Percentiles rank a stretch among this genome's conserved stretches.
These are phyloP conservation scores for Jaculus jaculus DNA, from an alignment of 2,113 vertebrate species.

Conservation along the genomic window DNA sequence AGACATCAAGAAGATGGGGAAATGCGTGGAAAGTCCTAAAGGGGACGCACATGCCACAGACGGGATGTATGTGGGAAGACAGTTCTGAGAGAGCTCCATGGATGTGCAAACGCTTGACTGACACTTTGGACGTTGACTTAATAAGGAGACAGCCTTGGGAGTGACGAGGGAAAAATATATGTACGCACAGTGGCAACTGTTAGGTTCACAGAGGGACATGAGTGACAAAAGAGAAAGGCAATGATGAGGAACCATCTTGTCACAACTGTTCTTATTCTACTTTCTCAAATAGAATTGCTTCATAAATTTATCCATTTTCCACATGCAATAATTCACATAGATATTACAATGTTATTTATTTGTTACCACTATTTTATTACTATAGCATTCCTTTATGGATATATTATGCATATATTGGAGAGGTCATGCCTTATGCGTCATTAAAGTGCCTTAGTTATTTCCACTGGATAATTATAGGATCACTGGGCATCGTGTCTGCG, in stretches of 20 bases:
- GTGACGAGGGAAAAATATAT: not conserved
- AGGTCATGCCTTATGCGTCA: constrained; percentile 5
- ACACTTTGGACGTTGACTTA: constrained; percentile 51
- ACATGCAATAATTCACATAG: not conserved
- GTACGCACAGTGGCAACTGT: not conserved
- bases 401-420: constrained; percentile 20
- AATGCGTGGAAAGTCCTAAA: not conserved
- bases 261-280: not conserved
- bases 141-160: constrained; percentile 44
- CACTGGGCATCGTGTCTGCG: not conserved
- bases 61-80: constrained; percentile 58
- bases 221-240: constrained; percentile 21
- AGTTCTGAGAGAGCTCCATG: not conserved
- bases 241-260: not conserved
- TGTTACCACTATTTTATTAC: constrained; percentile 39
- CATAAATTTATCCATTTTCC: not conserved
- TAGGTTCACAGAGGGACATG: not conserved
- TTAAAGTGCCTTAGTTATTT: not conserved
- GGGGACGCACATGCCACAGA: constrained; percentile 31
- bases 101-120: constrained; percentile 56
- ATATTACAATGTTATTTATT: constrained; percentile 33
- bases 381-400: constrained; percentile 37
- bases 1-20: not conserved
- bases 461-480: not conserved
- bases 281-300: constrained; percentile 25